Conservation (phyloP, 2,797 vertebrate species). For the Mareca penelope region DNA sequence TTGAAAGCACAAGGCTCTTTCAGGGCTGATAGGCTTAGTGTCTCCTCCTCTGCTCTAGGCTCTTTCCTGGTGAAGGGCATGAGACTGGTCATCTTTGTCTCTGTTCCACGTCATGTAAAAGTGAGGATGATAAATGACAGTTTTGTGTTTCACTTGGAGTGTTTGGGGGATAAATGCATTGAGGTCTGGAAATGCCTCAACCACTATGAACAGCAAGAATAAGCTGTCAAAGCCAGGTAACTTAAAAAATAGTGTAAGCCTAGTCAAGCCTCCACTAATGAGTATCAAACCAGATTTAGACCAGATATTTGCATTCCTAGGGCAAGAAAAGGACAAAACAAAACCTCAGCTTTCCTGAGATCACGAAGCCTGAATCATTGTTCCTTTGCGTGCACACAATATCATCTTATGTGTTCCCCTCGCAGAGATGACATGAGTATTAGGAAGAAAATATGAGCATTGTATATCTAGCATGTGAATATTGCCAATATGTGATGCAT, state of each 20-base stretch:
- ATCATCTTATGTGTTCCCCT: not conserved
- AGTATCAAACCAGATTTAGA: not conserved
- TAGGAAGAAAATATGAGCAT: conserved; percentile 34
- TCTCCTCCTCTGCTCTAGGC: not conserved
- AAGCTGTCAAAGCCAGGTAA: not conserved
- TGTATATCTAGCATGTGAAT: not conserved
- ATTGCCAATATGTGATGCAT: conserved; percentile 31
- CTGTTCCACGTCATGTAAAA: rapidly evolving
- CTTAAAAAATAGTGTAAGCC: not conserved
- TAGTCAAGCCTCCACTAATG: not conserved
- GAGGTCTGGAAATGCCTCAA: not conserved
- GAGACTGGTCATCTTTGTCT: not conserved
- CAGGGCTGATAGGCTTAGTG: not conserved
- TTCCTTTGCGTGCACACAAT: not conserved
- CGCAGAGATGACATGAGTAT: not conserved
- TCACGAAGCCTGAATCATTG: not conserved
- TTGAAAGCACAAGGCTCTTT: not conserved
- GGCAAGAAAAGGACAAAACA: not conserved
- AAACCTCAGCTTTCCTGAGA: not conserved
- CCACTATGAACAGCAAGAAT: not conserved
- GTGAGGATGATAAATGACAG: not conserved
- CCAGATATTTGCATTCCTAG: not conserved
- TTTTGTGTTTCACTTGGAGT: not conserved
- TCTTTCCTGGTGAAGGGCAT: not conserved
- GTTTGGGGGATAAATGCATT: not conserved